Conservation (phyloP, 2,888 invertebrate species). For the Corbicula japonica region DNA sequence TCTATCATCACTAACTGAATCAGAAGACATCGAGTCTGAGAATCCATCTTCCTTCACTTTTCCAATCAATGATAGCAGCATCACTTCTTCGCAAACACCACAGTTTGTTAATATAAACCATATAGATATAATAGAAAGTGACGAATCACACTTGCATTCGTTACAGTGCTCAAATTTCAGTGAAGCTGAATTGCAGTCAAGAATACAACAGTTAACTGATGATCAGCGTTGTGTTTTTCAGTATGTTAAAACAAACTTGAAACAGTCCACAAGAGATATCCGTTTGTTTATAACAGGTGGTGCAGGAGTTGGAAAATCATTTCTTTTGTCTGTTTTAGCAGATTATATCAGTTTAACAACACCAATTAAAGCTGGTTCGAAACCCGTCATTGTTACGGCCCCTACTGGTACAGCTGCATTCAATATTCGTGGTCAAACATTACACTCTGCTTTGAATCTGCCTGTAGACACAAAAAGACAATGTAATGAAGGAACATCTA, state of each 20-base stretch:
- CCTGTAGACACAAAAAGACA: conserved; percentile 46
- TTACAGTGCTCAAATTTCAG: conserved; percentile 14
- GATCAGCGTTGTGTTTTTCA: conserved; percentile 20
- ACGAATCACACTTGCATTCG: conserved; percentile 15
- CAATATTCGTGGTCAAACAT: conserved; percentile 47
- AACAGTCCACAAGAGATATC: not conserved
- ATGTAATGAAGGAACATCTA: conserved; percentile 35
- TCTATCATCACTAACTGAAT: too few species aligned
- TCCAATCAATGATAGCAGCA: not conserved
- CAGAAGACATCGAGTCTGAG: too few species aligned
- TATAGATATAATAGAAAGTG: not conserved
- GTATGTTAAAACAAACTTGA: conserved; percentile 13
- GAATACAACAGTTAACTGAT: conserved; percentile 15
- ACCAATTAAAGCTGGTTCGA: conserved; percentile 11
- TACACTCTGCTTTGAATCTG: conserved; percentile 51
- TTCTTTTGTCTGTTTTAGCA: conserved; percentile 29
- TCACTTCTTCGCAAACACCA: not conserved
- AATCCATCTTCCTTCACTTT: too few species aligned
- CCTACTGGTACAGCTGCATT: conserved; percentile 60
- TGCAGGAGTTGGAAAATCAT: conserved; percentile 50
- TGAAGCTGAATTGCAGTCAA: conserved; percentile 16
- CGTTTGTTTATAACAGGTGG: conserved; percentile 44
- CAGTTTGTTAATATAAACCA: not conserved
- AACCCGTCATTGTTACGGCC: conserved; percentile 42
- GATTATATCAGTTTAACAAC: conserved; percentile 31